Percentiles rank a stretch among this genome's conserved stretches.
Conservation (phyloP, 2,113 vertebrate genomes). For the Ameiurus melas region DNA sequence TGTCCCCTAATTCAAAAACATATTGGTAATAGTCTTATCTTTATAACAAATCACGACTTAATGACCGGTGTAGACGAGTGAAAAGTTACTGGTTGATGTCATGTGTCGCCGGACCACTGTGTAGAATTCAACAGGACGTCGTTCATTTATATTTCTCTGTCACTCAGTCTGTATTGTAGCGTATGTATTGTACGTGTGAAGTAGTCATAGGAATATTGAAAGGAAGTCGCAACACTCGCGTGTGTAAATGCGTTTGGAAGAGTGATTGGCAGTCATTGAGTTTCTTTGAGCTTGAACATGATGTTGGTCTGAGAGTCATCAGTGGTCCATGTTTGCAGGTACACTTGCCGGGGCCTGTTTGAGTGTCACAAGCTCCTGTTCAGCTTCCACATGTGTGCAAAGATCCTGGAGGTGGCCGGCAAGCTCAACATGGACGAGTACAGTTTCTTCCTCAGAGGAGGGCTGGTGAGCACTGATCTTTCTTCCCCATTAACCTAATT, state of each 20-base stretch:
- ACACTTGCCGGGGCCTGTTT: slow-evolving; percentile 84
- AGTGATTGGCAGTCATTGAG: background rate
- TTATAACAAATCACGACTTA: background rate
- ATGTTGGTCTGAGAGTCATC: slow-evolving; percentile 41
- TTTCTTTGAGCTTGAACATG: background rate
- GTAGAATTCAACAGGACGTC: background rate
- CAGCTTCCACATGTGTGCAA: slow-evolving; percentile 88
- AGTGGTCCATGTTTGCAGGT: slow-evolving; percentile 64
- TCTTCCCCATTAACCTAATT: background rate
- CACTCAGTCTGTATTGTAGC: background rate
- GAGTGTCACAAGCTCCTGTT: slow-evolving; percentile 88
- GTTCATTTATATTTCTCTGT: background rate
- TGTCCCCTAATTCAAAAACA: background rate
- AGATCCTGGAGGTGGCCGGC: slow-evolving; percentile 82
- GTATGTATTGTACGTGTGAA: background rate
- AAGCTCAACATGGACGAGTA: slow-evolving; percentile 87
- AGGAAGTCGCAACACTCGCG: background rate
- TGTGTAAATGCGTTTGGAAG: background rate
- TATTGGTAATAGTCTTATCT: background rate
- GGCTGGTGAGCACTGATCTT: slow-evolving; percentile 75
- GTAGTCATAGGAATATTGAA: background rate
- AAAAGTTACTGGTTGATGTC: background rate
- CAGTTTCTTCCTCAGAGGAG: slow-evolving; percentile 85
- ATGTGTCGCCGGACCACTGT: too few species aligned
- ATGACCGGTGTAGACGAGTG: background rate